A percentile compares a stretch with the other conserved stretches of the same genome.
Evolutionary conservation across 1,140 invertebrate genomes (phyloP).

Genomic region (Thrips palmi): DNA sequence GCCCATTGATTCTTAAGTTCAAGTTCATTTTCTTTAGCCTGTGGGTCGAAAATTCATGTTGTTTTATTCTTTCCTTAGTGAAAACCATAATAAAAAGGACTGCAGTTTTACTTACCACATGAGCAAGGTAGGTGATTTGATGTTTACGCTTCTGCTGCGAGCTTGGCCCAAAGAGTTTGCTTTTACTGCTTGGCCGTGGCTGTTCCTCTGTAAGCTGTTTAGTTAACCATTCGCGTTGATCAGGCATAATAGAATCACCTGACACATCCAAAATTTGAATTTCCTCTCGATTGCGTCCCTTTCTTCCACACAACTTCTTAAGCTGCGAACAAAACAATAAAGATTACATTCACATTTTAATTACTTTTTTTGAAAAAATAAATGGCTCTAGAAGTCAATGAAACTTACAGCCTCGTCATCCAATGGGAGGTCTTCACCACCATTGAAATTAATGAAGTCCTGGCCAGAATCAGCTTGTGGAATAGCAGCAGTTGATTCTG

Average conservation of each 20-base stretch:
- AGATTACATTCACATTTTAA: constrained; percentile 26
- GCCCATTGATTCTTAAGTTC: constrained; percentile 87
- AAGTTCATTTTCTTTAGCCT: constrained; percentile 79
- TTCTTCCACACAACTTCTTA: constrained; percentile 26
- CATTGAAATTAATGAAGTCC: constrained; percentile 9
- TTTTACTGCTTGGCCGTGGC: constrained; percentile 29
- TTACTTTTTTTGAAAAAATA: constrained; percentile 26
- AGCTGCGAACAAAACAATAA: constrained; percentile 20
- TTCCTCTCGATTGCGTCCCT: constrained; percentile 27
- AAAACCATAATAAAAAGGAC: too few relatives aligned
- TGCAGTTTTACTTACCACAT: constrained; percentile 26
- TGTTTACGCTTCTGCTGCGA: constrained; percentile 65
- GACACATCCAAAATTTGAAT: constrained; percentile 63
- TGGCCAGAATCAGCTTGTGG: neutral
- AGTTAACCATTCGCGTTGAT: constrained; percentile 59
- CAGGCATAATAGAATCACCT: constrained; percentile 61
- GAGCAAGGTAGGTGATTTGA: constrained; percentile 90
- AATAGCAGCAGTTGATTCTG: neutral
- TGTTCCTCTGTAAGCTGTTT: constrained; percentile 62
- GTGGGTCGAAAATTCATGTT: too few relatives aligned
- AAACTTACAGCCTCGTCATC: constrained; percentile 28
- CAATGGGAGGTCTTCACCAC: constrained; percentile 25
- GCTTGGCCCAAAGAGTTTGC: constrained; percentile 41
- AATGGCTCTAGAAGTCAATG: constrained; percentile 23
- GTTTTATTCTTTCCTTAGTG: too few relatives aligned